These are phyloP conservation scores for Epicauta chinensis DNA, from an alignment of 1,140 invertebrate species.

Conservation along the genomic window DNA sequence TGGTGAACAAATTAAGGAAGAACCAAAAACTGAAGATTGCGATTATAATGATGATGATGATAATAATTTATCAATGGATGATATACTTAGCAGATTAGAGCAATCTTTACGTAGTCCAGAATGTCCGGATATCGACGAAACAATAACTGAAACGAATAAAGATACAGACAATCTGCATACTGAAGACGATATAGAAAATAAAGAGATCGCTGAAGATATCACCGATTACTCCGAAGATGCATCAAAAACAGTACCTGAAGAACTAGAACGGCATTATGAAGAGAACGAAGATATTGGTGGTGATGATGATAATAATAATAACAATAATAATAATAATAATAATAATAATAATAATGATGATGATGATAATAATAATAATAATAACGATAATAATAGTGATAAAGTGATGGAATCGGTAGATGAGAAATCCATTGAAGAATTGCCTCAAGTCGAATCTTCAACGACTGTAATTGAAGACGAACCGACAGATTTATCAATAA, in stretches of 20 bases:
- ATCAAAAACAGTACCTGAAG: constrained; percentile 15
- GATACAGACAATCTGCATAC: too few relatives aligned
- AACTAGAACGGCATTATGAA: constrained; percentile 22
- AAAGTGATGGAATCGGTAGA: too few relatives aligned
- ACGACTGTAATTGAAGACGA: constrained; percentile 39
- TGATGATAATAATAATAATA: neutral
- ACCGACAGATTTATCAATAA: constrained; percentile 44
- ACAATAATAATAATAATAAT: too few relatives aligned
- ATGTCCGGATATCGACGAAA: constrained; percentile 29
- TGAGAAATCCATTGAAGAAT: constrained; percentile 32
- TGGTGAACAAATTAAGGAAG: neutral
- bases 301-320: neutral
- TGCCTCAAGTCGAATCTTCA: constrained; percentile 33
- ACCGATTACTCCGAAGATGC: constrained; percentile 4
- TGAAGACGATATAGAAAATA: constrained; percentile 15
- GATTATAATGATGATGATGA: constrained; percentile 55
- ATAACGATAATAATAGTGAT: constrained; percentile 2
- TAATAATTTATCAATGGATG: constrained; percentile 51
- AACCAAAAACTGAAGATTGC: constrained; percentile 31
- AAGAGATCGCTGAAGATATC: constrained; percentile 20
- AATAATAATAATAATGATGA: constrained; percentile 10
- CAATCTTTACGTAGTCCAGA: constrained; percentile 50
- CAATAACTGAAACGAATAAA: too few relatives aligned
- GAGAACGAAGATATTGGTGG: constrained; percentile 13
- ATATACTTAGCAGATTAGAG: constrained; percentile 51